Conservation (phyloP, 1,140 invertebrate species). For the Conopomorpha cramerella region DNA sequence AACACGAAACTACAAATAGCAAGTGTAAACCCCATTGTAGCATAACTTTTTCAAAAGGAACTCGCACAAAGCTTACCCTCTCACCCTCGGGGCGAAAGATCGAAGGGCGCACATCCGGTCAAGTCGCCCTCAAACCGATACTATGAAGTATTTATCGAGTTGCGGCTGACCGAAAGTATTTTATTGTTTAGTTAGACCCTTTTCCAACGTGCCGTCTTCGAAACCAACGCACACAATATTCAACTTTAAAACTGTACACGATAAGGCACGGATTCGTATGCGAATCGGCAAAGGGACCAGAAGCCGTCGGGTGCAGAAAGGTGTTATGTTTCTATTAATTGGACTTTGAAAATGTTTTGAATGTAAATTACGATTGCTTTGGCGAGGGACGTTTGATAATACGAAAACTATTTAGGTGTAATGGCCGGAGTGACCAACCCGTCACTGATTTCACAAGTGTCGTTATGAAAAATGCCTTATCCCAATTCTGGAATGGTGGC, state of each 20-base stretch:
- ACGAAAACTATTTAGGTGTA: too few species aligned
- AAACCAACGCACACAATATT: too few species aligned
- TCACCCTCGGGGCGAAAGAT: conserved; percentile 31
- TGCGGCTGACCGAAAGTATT: conserved; percentile 50
- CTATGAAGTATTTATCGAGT: conserved; percentile 58
- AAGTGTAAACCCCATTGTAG: too few species aligned
- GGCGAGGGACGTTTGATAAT: too few species aligned
- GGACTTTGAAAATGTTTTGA: conserved; percentile 15
- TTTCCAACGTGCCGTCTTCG: conserved; percentile 15
- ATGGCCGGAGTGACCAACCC: too few species aligned
- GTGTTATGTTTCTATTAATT: conserved; percentile 16
- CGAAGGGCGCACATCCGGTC: conserved; percentile 42
- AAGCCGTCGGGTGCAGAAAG: conserved; percentile 10
- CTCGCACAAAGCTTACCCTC: conserved; percentile 14
- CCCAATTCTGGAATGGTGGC: too few species aligned
- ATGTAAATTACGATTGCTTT: conserved; percentile 10
- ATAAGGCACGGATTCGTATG: too few species aligned
- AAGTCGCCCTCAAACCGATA: conserved; percentile 39
- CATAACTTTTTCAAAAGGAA: conserved; percentile 13
- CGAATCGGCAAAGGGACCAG: too few species aligned
- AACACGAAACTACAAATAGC: too few species aligned
- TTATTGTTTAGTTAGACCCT: conserved; percentile 44
- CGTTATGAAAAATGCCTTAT: too few species aligned
- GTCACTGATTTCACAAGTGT: too few species aligned
- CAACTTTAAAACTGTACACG: too few species aligned